Conservation (phyloP, 2,797 vertebrate genomes). For the Macroramphosus scolopax region DNA sequence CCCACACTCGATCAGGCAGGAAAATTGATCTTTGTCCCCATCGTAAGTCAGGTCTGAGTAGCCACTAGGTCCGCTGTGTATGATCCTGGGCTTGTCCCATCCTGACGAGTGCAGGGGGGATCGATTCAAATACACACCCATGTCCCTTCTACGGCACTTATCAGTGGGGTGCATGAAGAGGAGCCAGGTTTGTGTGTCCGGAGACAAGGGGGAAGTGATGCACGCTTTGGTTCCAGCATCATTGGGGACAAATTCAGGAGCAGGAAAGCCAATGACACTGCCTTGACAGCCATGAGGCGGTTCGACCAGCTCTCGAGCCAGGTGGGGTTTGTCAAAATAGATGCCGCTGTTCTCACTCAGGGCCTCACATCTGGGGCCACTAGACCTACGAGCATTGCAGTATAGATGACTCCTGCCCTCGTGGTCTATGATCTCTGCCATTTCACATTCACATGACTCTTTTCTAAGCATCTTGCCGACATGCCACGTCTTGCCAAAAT, state of each 20-base stretch:
- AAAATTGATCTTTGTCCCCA: slow-evolving; percentile 76
- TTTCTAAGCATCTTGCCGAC: slow-evolving; percentile 70
- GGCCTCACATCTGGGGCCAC: slow-evolving; percentile 79
- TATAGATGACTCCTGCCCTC: slow-evolving; percentile 76
- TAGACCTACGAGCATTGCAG: slow-evolving; percentile 82
- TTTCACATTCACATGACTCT: slow-evolving; percentile 85
- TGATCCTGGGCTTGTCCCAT: slow-evolving; percentile 83
- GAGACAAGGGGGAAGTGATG: slow-evolving; percentile 54
- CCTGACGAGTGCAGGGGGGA: slow-evolving; percentile 69
- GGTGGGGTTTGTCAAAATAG: slow-evolving; percentile 70
- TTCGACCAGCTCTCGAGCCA: slow-evolving; percentile 76
- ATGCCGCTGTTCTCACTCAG: slow-evolving; percentile 77
- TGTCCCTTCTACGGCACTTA: slow-evolving; percentile 70
- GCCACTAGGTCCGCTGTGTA: slow-evolving; percentile 84
- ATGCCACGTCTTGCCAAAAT: slow-evolving; percentile 82
- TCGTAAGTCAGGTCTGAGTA: slow-evolving; percentile 89
- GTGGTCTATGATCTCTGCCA: slow-evolving; percentile 80
- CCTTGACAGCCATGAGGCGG: slow-evolving; percentile 84
- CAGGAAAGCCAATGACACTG: slow-evolving; percentile 85
- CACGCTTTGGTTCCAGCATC: slow-evolving; percentile 57
- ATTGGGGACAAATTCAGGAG: slow-evolving; percentile 49
- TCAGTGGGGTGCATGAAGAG: slow-evolving; percentile 87
- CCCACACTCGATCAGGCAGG: slow-evolving; percentile 89
- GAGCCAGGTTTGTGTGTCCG: slow-evolving; percentile 76
- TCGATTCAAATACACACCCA: slow-evolving; percentile 88